phyloP scores from a whole-genome alignment of 2,888 invertebrate genomes.

The Drosophila algonquin region DNA sequence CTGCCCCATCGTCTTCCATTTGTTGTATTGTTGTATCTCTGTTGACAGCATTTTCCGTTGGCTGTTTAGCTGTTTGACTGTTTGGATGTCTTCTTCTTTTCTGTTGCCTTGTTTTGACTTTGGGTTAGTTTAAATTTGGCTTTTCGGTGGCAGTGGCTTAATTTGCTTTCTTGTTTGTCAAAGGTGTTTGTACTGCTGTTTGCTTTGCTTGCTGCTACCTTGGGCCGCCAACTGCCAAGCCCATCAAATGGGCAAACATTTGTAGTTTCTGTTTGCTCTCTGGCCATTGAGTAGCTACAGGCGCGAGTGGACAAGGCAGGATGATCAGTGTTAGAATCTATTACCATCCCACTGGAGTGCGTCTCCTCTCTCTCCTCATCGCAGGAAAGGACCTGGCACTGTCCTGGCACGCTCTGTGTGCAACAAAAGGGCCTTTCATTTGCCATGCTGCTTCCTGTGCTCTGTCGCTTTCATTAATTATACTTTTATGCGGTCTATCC shows the following conservation, averaged over 20 bases:
- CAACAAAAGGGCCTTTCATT: too few relatives aligned
- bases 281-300: constrained; percentile 11
- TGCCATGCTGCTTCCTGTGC: neutral
- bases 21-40: constrained; percentile 1
- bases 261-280: constrained; percentile 15
- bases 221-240: constrained; percentile 4
- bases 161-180: constrained; percentile 39
- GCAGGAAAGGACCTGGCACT: neutral
- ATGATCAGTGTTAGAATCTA: neutral
- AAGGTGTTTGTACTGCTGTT: constrained; percentile 37
- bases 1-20: neutral
- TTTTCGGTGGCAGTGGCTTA: constrained; percentile 55
- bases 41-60: constrained; percentile 48
- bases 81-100: constrained; percentile 32
- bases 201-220: constrained; percentile 19
- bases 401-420: neutral
- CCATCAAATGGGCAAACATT: constrained; percentile 33
- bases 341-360: neutral
- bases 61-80: constrained; percentile 23
- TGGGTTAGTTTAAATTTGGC: constrained; percentile 60
- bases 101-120: constrained; percentile 57
- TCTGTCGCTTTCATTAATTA: constrained; percentile 21
- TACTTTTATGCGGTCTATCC: constrained; percentile 9
- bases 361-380: too few relatives aligned
- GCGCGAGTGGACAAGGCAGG: constrained; percentile 9